Conservation (phyloP, 2,113 vertebrate genomes). For the Etheostoma cragini region DNA sequence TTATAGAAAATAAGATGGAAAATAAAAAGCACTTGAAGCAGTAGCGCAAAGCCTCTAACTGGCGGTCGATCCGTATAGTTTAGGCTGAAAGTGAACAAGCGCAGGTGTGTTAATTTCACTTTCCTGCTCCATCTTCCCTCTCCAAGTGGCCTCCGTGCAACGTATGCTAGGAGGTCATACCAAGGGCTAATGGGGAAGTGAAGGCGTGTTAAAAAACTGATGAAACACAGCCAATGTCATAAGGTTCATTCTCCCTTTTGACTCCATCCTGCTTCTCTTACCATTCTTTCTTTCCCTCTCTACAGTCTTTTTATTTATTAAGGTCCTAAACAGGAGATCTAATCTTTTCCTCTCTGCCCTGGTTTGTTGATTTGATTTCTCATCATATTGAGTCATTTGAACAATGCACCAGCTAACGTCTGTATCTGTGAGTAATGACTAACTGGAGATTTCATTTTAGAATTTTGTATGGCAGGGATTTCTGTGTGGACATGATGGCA, state of each 20-base stretch:
- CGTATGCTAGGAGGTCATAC: too few relatives aligned
- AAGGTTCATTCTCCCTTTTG: not conserved
- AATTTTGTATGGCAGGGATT: constrained; percentile 13
- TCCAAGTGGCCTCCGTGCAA: too few relatives aligned
- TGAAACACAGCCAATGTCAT: not conserved
- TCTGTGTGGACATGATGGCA: constrained; percentile 3
- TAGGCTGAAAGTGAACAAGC: too few relatives aligned
- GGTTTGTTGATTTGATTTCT: constrained; percentile 5
- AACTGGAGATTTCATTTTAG: constrained; percentile 11
- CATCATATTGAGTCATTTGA: constrained; percentile 22
- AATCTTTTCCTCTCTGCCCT: not conserved
- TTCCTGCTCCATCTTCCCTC: too few relatives aligned
- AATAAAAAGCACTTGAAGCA: too few relatives aligned
- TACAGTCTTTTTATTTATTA: constrained; percentile 7
- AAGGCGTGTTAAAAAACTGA: too few relatives aligned
- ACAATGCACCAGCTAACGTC: constrained; percentile 6
- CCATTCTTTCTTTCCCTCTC: not conserved
- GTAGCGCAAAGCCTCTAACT: too few relatives aligned
- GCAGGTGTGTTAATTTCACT: too few relatives aligned
- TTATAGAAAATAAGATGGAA: too few relatives aligned
- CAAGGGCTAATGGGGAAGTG: too few relatives aligned
- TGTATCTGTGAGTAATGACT: constrained; percentile 25
- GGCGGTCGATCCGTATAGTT: too few relatives aligned
- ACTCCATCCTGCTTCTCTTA: not conserved
- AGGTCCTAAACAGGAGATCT: not conserved